Percentiles rank a stretch among this genome's conserved stretches.
phyloP scores from a whole-genome alignment of 2,797 vertebrate genomes.

The Enteromius mattozi region DNA sequence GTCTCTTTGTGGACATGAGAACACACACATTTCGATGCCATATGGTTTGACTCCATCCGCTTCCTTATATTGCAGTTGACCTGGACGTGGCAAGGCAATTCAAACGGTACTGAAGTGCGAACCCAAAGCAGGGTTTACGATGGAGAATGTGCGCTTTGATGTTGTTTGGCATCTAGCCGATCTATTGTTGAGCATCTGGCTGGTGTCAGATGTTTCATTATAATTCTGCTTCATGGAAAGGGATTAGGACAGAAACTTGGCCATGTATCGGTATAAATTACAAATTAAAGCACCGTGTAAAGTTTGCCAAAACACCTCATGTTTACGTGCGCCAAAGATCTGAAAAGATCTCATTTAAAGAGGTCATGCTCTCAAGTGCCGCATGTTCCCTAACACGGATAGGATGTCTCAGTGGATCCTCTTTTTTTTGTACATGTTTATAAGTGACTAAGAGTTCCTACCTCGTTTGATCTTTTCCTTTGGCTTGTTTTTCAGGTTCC shows the following conservation, averaged over 20 bases:
- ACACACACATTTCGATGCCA: slow-evolving; percentile 29
- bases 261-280: slow-evolving; percentile 8
- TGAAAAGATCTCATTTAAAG: slow-evolving; percentile 33
- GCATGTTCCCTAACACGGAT: slow-evolving; percentile 39
- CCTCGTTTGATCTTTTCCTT: slow-evolving; percentile 44
- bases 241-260: slow-evolving; percentile 51
- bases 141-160: slow-evolving; percentile 21
- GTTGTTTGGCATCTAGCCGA: slow-evolving; percentile 17
- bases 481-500: slow-evolving; percentile 78
- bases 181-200: slow-evolving; percentile 52
- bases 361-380: slow-evolving; percentile 11
- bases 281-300: slow-evolving; percentile 33
- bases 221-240: slow-evolving; percentile 27
- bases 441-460: slow-evolving; percentile 48
- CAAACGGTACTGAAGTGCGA: slow-evolving; percentile 8
- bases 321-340: slow-evolving; percentile 44
- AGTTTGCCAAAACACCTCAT: slow-evolving; percentile 45
- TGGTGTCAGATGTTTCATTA: slow-evolving; percentile 32
- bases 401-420: slow-evolving; percentile 13
- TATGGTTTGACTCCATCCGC: slow-evolving; percentile 44
- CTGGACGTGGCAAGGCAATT: slow-evolving; percentile 45
- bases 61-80: slow-evolving; percentile 11
- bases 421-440: slow-evolving; percentile 26
- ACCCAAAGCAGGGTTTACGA: slow-evolving; percentile 16
- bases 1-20: not conserved